Conservation (phyloP, 2,797 vertebrate species). For the Heliangelus exortis region DNA sequence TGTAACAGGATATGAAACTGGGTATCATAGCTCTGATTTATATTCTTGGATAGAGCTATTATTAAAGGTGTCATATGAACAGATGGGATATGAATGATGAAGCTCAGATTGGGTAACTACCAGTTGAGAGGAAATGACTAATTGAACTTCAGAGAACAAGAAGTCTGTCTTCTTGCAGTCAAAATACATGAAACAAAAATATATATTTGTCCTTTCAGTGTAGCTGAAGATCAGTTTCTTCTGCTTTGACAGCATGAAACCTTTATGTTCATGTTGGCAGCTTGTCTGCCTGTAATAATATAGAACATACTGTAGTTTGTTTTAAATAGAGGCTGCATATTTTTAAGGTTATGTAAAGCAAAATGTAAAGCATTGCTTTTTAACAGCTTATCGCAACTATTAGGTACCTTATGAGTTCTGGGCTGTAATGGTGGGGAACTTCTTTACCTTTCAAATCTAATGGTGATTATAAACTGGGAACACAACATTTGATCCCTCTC, state of each 20-base stretch:
- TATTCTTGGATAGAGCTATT: constrained; percentile 68
- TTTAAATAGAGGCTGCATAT: constrained; percentile 11
- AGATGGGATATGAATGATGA: constrained; percentile 71
- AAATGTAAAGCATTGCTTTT: constrained; percentile 3
- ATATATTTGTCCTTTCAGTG: constrained; percentile 53
- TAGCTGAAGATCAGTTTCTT: constrained; percentile 65
- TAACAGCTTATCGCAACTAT: not conserved
- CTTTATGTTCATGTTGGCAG: constrained; percentile 60
- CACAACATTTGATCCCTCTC: not conserved
- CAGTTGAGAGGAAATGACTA: constrained; percentile 74
- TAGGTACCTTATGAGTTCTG: not conserved
- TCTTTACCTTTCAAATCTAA: not conserved
- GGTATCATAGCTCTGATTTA: constrained; percentile 65
- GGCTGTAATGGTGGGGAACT: not conserved
- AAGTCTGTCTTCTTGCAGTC: constrained; percentile 74
- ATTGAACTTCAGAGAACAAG: constrained; percentile 75
- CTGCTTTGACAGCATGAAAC: constrained; percentile 56
- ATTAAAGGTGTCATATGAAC: constrained; percentile 73
- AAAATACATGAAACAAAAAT: constrained; percentile 69
- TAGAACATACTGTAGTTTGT: constrained; percentile 14
- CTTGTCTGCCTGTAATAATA: constrained; percentile 52
- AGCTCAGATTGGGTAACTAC: constrained; percentile 73
- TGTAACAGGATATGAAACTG: constrained; percentile 78
- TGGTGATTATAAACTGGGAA: not conserved
- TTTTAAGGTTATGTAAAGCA: constrained; percentile 29